Conservation (phyloP, 2,797 vertebrate species). For the Champsocephalus esox region DNA sequence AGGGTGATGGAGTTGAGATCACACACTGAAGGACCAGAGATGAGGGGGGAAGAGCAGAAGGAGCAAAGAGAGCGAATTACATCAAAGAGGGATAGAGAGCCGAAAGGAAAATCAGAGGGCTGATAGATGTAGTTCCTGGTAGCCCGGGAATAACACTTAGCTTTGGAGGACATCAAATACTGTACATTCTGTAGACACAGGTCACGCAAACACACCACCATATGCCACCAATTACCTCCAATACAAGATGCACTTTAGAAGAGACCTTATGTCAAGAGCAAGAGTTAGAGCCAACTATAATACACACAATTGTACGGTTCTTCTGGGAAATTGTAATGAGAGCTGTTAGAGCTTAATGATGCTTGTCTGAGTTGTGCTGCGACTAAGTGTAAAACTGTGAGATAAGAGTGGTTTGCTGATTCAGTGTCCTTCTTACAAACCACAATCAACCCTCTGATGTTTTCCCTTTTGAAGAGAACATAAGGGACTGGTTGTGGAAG, state of each 20-base stretch:
- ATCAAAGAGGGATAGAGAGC: slow-evolving; percentile 44
- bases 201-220: slow-evolving; percentile 13
- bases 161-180: slow-evolving; percentile 52
- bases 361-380: slow-evolving; percentile 6
- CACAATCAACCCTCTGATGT: slow-evolving; percentile 58
- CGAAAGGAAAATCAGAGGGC: not conserved
- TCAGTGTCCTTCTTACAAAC: slow-evolving; percentile 44
- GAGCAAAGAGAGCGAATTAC: slow-evolving; percentile 28
- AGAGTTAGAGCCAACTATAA: slow-evolving; percentile 25
- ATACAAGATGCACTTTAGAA: slow-evolving; percentile 20
- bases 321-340: slow-evolving; percentile 11
- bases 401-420: slow-evolving; percentile 33
- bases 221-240: slow-evolving; percentile 10
- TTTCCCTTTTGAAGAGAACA: slow-evolving; percentile 30
- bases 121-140: slow-evolving; percentile 27
- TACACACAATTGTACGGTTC: slow-evolving; percentile 15
- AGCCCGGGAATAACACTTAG: slow-evolving; percentile 4
- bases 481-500: slow-evolving; percentile 42
- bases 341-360: slow-evolving; percentile 22
- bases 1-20: slow-evolving; percentile 20
- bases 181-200: slow-evolving; percentile 15
- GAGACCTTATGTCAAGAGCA: slow-evolving; percentile 14
- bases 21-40: slow-evolving; percentile 14
- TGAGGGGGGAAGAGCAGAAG: slow-evolving; percentile 7
- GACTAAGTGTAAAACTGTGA: slow-evolving; percentile 28